Conservation (phyloP, 2,113 vertebrate species). For the Myrmophylax atrothorax region DNA sequence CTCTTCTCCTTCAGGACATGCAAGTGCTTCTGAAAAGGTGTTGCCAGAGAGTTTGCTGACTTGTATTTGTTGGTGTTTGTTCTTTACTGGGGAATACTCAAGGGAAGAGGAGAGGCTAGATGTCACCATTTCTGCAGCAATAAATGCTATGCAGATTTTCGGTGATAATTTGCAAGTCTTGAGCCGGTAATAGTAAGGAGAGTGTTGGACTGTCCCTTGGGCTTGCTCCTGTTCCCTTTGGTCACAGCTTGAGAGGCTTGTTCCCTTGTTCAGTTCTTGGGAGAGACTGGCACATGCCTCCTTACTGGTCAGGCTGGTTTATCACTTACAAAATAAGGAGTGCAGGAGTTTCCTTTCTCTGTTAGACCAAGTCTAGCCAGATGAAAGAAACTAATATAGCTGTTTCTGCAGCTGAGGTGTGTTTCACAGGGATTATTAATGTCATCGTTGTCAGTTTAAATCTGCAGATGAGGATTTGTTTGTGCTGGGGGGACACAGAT, state of each 20-base stretch:
- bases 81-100: neutral
- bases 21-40: neutral
- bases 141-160: neutral
- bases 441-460: neutral
- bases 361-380: neutral
- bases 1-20: neutral
- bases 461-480: neutral
- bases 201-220: neutral
- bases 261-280: neutral
- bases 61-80: neutral
- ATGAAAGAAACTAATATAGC: neutral
- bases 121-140: neutral
- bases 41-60: neutral
- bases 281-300: accelerated
- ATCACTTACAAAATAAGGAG: neutral
- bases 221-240: neutral
- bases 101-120: neutral
- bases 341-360: neutral
- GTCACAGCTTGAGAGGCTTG: neutral
- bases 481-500: neutral
- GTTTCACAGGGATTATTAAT: neutral
- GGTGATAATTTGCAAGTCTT: neutral
- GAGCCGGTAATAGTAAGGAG: neutral
- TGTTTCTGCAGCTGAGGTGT: neutral
- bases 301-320: neutral